Conservation (phyloP, 2,888 invertebrate species). For the Chesias legatella region DNA sequence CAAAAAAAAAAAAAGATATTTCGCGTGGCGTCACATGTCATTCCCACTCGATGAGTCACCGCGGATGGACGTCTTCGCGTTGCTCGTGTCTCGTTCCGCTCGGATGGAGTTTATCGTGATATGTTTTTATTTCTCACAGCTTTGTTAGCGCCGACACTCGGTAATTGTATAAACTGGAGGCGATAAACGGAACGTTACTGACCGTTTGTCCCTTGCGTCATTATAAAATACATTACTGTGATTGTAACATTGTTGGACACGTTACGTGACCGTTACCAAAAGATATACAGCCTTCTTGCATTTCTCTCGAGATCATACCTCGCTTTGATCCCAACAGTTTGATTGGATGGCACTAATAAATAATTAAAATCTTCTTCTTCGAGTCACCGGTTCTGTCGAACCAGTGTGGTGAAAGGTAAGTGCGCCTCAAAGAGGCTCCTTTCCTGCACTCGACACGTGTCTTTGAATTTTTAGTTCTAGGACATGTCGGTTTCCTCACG, state of each 20-base stretch:
- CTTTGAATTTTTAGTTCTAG: too few relatives aligned
- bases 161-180: slow-evolving; percentile 35
- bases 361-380: too few relatives aligned
- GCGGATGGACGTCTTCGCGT: slow-evolving; percentile 42
- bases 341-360: too few relatives aligned
- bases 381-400: too few relatives aligned
- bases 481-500: too few relatives aligned
- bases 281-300: too few relatives aligned
- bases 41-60: slow-evolving; percentile 55
- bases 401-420: too few relatives aligned
- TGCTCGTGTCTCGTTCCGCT: slow-evolving; percentile 30
- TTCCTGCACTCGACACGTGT: too few relatives aligned
- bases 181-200: slow-evolving; percentile 28
- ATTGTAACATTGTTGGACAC: slow-evolving; percentile 5
- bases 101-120: slow-evolving; percentile 42
- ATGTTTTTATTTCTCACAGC: slow-evolving; percentile 54
- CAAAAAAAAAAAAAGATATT: slow-evolving; percentile 34
- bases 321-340: too few relatives aligned
- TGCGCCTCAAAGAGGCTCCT: too few relatives aligned
- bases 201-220: slow-evolving; percentile 19
- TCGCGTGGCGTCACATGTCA: slow-evolving; percentile 45
- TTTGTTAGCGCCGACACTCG: slow-evolving; percentile 41
- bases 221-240: neutral
- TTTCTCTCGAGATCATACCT: too few relatives aligned
- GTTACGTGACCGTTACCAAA: neutral